phyloP scores from a whole-genome alignment of 2,888 invertebrate genomes.

The Drosophila macrothrix region DNA sequence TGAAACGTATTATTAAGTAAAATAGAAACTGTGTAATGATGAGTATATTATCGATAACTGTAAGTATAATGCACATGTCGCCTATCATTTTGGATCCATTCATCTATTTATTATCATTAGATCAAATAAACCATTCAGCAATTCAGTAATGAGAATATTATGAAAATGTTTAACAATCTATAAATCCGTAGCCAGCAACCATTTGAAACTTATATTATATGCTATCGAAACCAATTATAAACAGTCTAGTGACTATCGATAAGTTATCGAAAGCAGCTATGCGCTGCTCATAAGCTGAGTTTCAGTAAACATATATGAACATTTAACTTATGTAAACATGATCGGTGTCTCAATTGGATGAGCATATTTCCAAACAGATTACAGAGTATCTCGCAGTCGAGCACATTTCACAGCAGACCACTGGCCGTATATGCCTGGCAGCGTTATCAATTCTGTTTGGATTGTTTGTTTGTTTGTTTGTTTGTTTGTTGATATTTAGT shows the following conservation, averaged over 20 bases:
- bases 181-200: background rate
- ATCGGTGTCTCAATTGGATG: background rate
- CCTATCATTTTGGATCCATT: too few relatives aligned
- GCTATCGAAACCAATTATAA: background rate
- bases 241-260: background rate
- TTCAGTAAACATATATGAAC: background rate
- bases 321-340: background rate
- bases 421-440: background rate
- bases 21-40: background rate
- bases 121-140: background rate
- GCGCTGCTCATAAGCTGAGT: background rate
- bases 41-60: background rate
- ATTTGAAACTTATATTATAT: background rate
- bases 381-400: constrained; percentile 6
- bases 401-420: background rate
- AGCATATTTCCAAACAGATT: background rate
- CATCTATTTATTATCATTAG: too few relatives aligned
- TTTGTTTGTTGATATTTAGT: constrained; percentile 52
- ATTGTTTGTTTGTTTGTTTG: constrained; percentile 38
- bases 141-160: background rate
- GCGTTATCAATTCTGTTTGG: constrained; percentile 21
- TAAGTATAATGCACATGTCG: background rate
- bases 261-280: background rate
- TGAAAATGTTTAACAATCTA: background rate
- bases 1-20: background rate